A percentile compares a stretch with the other conserved stretches of the same genome.
Conservation (phyloP, 2,888 invertebrate genomes). For the Heterodera filipjevi region DNA sequence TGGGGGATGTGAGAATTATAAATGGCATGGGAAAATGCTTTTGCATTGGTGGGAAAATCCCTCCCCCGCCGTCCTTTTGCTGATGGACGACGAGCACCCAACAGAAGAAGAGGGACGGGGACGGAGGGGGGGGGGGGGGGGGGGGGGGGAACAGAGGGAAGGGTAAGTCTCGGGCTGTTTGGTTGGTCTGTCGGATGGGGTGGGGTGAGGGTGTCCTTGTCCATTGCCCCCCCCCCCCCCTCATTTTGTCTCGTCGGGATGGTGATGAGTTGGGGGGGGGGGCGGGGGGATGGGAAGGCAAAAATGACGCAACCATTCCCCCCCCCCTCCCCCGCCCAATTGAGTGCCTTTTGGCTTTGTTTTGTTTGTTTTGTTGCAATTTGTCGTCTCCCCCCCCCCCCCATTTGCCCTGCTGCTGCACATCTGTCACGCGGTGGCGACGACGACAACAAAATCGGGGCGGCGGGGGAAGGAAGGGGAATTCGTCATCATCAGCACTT, state of each 20-base stretch:
- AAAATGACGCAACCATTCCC: not conserved
- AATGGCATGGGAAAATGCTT: not conserved
- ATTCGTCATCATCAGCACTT: slow-evolving; percentile 12
- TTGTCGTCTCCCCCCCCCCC: not conserved
- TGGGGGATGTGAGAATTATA: not conserved
- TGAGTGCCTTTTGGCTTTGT: slow-evolving; percentile 10
- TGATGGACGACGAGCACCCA: not conserved
- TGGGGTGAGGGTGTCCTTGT: not conserved
- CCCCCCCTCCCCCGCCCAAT: not conserved
- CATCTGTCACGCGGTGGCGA: not conserved
- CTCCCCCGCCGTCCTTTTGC: not conserved
- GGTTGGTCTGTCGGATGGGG: not conserved
- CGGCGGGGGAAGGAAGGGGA: not conserved
- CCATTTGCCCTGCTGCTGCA: not conserved
- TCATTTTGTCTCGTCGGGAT: slow-evolving; percentile 5
- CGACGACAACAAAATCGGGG: not conserved
- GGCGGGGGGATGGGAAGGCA: not conserved
- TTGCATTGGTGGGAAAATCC: slow-evolving; percentile 1
- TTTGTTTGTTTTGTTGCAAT: slow-evolving; percentile 12
- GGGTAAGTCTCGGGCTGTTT: slow-evolving; percentile 3
- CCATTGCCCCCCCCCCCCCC: not conserved
- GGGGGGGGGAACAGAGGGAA: not conserved
- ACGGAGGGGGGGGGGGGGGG: no score
- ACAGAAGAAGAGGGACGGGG: no score
- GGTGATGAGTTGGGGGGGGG: not conserved